Percentiles rank a stretch among this genome's conserved stretches.
Evolutionary conservation across 2,797 vertebrate genomes (phyloP).

Genomic region (Enteromius unitaeniatus): DNA sequence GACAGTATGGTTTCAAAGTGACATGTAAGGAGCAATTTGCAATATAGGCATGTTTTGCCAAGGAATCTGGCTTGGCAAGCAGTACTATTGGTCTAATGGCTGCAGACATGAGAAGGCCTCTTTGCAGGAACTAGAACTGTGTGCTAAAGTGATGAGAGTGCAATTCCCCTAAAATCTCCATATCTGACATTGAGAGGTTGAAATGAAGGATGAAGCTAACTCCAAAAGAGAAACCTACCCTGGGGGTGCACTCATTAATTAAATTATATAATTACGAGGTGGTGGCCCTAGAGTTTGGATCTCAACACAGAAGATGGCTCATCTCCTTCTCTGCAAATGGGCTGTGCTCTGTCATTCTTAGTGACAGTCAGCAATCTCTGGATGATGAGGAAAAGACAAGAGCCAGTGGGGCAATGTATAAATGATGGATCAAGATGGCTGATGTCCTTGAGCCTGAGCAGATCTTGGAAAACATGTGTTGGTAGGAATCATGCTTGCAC

Average conservation of each 20-base stretch:
- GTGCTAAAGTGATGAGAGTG: constrained; percentile 51
- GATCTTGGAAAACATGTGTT: constrained; percentile 44
- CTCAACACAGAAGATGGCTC: constrained; percentile 49
- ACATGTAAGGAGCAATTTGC: not conserved
- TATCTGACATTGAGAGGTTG: constrained; percentile 58
- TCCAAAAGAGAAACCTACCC: constrained; percentile 51
- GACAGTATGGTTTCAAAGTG: not conserved
- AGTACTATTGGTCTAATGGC: constrained; percentile 12
- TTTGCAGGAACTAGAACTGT: constrained; percentile 26
- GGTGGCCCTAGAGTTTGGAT: constrained; percentile 50
- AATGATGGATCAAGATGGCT: constrained; percentile 62
- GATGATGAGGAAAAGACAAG: constrained; percentile 43
- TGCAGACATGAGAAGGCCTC: not conserved
- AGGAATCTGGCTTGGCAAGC: not conserved
- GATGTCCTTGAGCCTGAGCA: constrained; percentile 42
- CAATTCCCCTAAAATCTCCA: constrained; percentile 47
- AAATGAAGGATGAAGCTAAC: constrained; percentile 55
- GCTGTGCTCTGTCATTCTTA: constrained; percentile 56
- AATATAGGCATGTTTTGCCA: not conserved
- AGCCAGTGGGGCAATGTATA: constrained; percentile 53
- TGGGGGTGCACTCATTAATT: constrained; percentile 62
- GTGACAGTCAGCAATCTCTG: constrained; percentile 53
- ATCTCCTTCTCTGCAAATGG: constrained; percentile 49
- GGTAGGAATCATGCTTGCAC: constrained; percentile 42
- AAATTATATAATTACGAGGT: constrained; percentile 63